Evolutionary conservation across 2,113 vertebrate genomes (phyloP).

Genomic region (Crotalus horridus): DNA sequence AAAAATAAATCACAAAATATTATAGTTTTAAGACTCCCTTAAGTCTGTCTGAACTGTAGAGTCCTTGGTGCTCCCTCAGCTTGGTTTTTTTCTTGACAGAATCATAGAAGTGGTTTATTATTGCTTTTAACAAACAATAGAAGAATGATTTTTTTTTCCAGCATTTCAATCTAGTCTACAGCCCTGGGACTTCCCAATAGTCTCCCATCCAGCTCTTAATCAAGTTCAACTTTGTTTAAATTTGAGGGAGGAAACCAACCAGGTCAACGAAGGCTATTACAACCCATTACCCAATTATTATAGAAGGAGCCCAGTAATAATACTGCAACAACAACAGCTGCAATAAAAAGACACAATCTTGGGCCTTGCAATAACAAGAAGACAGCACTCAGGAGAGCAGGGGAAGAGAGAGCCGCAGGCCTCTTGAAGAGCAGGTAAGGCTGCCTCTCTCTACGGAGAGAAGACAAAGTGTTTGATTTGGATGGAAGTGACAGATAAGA

Average conservation of each 20-base stretch:
- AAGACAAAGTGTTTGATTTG: background rate
- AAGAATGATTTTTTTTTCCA: background rate
- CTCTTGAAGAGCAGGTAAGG: background rate
- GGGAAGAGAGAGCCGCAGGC: background rate
- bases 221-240: background rate
- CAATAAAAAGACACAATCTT: background rate
- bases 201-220: background rate
- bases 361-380: background rate
- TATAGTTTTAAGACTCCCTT: background rate
- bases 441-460: background rate
- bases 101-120: background rate
- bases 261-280: background rate
- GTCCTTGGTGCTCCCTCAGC: background rate
- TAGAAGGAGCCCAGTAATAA: background rate
- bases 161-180: background rate
- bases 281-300: background rate
- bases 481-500: slow-evolving; percentile 11
- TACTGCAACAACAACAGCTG: background rate
- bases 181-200: background rate
- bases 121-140: background rate
- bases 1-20: background rate
- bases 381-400: background rate
- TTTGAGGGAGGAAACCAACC: background rate
- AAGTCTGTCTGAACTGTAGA: background rate
- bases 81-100: background rate